These are phyloP conservation scores for Anarsia innoxiella DNA, from an alignment of 2,888 invertebrate species.

Conservation along the genomic window DNA sequence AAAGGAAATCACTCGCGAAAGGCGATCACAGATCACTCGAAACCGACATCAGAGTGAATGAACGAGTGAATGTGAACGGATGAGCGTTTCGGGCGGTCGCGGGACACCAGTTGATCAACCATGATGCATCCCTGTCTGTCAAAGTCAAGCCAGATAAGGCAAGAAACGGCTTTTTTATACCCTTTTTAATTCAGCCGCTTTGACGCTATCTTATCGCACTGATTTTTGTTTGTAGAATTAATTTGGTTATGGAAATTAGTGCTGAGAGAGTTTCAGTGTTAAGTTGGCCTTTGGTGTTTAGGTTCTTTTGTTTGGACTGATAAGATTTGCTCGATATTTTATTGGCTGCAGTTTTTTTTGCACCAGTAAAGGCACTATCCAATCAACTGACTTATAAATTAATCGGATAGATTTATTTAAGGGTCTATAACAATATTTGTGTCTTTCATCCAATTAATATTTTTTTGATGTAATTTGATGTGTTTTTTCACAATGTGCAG, in stretches of 20 bases:
- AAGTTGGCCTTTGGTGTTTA: slow-evolving; percentile 3
- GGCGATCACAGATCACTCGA: slow-evolving; percentile 68
- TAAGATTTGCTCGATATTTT: too few relatives aligned
- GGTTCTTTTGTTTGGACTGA: slow-evolving; percentile 2
- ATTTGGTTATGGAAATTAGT: slow-evolving; percentile 11
- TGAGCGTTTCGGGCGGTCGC: slow-evolving; percentile 40
- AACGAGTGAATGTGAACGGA: slow-evolving; percentile 46
- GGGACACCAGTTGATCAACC: slow-evolving; percentile 71
- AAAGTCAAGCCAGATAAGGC: slow-evolving; percentile 42
- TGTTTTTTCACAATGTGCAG: too few relatives aligned
- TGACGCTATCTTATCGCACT: slow-evolving; percentile 4
- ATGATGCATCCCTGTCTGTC: slow-evolving; percentile 65
- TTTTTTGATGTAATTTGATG: too few relatives aligned
- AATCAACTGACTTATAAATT: too few relatives aligned
- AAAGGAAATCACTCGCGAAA: slow-evolving; percentile 25
- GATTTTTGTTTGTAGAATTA: slow-evolving; percentile 8
- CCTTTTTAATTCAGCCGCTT: not conserved
- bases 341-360: too few relatives aligned
- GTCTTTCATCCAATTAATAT: too few relatives aligned
- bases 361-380: too few relatives aligned
- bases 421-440: too few relatives aligned
- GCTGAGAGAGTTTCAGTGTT: slow-evolving; percentile 9
- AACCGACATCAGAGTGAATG: slow-evolving; percentile 49
- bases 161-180: slow-evolving; percentile 33
- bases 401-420: too few relatives aligned